These are phyloP conservation scores for Zoanthus solanderi DNA, from an alignment of 92 coral and sea anemone genomes.

Conservation along the genomic window DNA sequence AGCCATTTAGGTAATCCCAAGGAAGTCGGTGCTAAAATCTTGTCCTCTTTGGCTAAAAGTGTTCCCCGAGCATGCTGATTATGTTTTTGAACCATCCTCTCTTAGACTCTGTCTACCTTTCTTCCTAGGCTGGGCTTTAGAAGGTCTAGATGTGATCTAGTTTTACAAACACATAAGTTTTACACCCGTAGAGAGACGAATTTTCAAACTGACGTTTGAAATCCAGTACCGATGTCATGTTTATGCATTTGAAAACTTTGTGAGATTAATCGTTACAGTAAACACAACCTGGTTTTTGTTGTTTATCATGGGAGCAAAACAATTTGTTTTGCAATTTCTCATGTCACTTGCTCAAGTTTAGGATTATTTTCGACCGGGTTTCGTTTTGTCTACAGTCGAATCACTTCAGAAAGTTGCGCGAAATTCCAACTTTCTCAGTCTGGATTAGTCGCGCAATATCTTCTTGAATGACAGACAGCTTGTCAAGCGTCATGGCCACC, in stretches of 20 bases:
- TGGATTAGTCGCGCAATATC: neutral
- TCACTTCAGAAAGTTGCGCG: constrained; percentile 48
- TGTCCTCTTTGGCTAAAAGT: too few relatives aligned
- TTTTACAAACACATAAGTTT: too few relatives aligned
- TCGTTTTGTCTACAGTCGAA: constrained; percentile 52
- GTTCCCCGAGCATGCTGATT: too few relatives aligned
- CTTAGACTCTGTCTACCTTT: too few relatives aligned
- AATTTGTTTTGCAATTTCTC: constrained; percentile 1
- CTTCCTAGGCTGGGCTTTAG: too few relatives aligned
- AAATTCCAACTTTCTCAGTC: constrained; percentile 58
- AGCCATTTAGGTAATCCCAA: too few relatives aligned
- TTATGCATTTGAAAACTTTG: constrained; percentile 25
- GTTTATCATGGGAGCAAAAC: constrained; percentile 40
- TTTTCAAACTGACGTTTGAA: too few relatives aligned
- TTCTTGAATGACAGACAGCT: too few relatives aligned
- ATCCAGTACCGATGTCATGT: constrained; percentile 46
- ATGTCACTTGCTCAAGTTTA: constrained; percentile 31
- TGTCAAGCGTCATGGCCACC: neutral
- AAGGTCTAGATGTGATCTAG: too few relatives aligned
- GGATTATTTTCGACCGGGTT: constrained; percentile 49
- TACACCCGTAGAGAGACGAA: too few relatives aligned
- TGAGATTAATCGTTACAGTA: constrained; percentile 60
- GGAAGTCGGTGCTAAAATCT: too few relatives aligned
- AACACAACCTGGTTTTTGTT: constrained; percentile 41
- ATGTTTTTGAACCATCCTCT: too few relatives aligned